Evolutionary conservation across 2,113 vertebrate genomes (phyloP).

Genomic region (Circaetus cinerascens): DNA sequence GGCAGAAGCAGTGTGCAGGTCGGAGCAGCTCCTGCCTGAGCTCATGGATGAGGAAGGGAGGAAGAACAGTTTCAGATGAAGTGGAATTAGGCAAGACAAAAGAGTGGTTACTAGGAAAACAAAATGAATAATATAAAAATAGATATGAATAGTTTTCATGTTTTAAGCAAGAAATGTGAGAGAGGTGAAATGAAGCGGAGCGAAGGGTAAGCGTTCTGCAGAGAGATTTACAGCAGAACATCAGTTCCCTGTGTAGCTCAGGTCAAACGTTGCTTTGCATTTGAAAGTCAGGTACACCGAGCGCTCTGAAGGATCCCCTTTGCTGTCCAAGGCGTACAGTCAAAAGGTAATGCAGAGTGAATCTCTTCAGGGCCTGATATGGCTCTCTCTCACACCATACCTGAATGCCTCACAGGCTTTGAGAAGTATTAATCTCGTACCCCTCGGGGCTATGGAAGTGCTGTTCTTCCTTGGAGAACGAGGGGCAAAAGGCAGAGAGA

Average conservation of each 20-base stretch:
- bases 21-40: background rate
- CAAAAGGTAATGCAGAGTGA: background rate
- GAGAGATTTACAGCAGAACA: background rate
- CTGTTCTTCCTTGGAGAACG: background rate
- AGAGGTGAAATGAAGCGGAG: background rate
- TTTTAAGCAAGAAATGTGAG: background rate
- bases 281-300: background rate
- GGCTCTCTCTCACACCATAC: background rate
- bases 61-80: background rate
- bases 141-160: background rate
- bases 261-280: background rate
- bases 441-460: background rate
- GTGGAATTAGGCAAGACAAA: background rate
- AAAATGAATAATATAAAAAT: background rate
- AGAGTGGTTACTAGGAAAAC: background rate
- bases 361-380: background rate
- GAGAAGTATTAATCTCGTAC: background rate
- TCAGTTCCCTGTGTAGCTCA: background rate
- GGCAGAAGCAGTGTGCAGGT: too few species aligned
- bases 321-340: background rate
- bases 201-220: background rate
- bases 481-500: background rate
- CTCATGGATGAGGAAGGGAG: background rate
- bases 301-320: background rate
- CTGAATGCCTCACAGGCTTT: background rate